phyloP scores from a whole-genome alignment of 2,113 vertebrate species.

The Phyllostomus hastatus region DNA sequence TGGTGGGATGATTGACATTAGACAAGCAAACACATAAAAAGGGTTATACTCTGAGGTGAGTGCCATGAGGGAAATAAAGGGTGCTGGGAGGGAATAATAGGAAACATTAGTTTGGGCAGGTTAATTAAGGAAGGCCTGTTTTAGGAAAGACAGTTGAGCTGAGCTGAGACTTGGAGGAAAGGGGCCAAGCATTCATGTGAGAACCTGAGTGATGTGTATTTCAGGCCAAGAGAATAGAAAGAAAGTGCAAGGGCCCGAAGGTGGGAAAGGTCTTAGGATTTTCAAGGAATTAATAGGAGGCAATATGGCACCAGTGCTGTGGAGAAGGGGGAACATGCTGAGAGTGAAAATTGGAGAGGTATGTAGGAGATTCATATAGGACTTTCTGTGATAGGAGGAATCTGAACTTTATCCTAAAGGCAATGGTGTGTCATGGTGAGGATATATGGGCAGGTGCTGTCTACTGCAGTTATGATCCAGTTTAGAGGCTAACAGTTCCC shows the following conservation, averaged over 20 bases:
- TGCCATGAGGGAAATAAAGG: not conserved
- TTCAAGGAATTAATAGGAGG: not conserved
- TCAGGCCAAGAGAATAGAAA: not conserved
- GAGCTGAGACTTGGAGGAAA: not conserved
- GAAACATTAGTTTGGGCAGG: not conserved
- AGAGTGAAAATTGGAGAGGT: not conserved
- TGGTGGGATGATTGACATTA: not conserved
- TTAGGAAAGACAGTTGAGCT: not conserved
- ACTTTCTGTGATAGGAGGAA: not conserved
- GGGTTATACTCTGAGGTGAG: not conserved
- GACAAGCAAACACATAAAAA: not conserved
- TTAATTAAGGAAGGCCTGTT: not conserved
- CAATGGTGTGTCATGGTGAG: not conserved
- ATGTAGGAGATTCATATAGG: not conserved
- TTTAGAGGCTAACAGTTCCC: not conserved
- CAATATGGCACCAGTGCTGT: not conserved
- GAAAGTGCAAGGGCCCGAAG: not conserved
- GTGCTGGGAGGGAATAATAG: not conserved
- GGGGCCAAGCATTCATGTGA: not conserved
- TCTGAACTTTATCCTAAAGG: not conserved
- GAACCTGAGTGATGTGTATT: not conserved
- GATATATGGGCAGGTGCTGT: not conserved
- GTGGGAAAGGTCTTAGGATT: not conserved
- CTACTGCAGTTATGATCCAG: not conserved
- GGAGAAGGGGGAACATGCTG: not conserved